Evolutionary conservation across 2,888 invertebrate species (phyloP).

Genomic region (Ichneumoninae sp.): DNA sequence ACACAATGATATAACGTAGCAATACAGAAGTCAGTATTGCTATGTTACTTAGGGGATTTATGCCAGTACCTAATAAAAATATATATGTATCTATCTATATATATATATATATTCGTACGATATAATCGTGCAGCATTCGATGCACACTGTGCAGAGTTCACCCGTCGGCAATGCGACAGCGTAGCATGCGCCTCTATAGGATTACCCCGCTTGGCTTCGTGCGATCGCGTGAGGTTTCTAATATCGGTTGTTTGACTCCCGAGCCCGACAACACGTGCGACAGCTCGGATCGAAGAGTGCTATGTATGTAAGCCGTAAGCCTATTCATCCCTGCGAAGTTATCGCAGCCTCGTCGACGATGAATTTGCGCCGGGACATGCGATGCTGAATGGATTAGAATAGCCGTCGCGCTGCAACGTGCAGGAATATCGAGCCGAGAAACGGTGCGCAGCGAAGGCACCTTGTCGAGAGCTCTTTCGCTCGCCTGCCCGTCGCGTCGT

Average conservation of each 20-base stretch:
- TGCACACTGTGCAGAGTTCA: background rate
- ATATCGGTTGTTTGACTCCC: constrained; percentile 17
- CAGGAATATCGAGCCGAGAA: constrained; percentile 3
- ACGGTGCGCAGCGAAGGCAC: background rate
- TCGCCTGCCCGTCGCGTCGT: too few species aligned
- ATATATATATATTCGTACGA: background rate
- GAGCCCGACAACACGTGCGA: background rate
- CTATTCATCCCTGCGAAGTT: background rate
- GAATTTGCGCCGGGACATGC: background rate
- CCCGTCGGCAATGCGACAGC: constrained; percentile 8
- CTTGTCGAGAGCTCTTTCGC: background rate
- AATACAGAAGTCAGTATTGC: too few species aligned
- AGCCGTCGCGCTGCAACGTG: constrained; percentile 17
- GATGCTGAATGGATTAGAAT: background rate
- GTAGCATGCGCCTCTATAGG: background rate
- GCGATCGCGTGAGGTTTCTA: constrained; percentile 33
- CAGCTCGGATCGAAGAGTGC: background rate
- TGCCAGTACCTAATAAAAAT: too few species aligned
- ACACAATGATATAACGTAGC: too few species aligned
- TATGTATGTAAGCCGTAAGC: background rate
- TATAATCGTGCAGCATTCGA: background rate
- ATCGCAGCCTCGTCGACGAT: constrained; percentile 10
- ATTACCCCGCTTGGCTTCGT: constrained; percentile 18
- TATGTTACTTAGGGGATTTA: too few species aligned
- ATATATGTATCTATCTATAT: too few species aligned